phyloP scores from a whole-genome alignment of 2,888 invertebrate species.

The Polydrusus tereticollis region DNA sequence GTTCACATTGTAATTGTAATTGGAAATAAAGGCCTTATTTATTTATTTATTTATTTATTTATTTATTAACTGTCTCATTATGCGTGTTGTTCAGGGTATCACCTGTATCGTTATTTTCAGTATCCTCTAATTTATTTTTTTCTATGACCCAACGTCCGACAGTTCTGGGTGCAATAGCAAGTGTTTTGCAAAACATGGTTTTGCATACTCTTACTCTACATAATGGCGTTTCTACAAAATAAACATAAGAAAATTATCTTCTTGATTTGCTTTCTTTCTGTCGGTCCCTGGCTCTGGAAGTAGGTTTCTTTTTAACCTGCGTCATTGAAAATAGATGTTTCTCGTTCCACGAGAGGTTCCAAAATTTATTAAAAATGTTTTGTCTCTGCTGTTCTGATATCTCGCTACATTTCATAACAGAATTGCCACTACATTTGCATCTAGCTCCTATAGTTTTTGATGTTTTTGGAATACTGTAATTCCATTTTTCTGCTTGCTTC shows the following conservation, averaged over 20 bases:
- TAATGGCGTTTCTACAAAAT: constrained; percentile 25
- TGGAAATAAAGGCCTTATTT: no score
- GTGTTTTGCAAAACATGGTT: constrained; percentile 34
- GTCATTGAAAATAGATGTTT: constrained; percentile 31
- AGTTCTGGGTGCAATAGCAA: neutral
- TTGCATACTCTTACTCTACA: constrained; percentile 35
- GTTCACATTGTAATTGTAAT: no score
- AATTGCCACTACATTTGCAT: constrained; percentile 4
- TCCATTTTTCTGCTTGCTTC: constrained; percentile 5
- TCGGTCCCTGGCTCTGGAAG: constrained; percentile 19
- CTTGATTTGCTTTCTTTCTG: constrained; percentile 23
- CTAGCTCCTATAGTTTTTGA: constrained; percentile 5
- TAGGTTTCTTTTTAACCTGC: constrained; percentile 8
- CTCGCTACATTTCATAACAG: constrained; percentile 7
- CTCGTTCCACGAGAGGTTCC: constrained; percentile 35
- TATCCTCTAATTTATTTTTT: constrained; percentile 5
- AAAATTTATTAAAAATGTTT: constrained; percentile 28
- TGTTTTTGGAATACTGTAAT: constrained; percentile 11
- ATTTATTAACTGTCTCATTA: neutral
- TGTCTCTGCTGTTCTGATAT: constrained; percentile 16
- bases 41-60: no score
- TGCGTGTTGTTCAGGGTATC: neutral
- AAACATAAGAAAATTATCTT: constrained; percentile 26
- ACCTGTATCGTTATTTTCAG: neutral
- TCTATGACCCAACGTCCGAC: neutral